Base-by-base conservation (phyloP, 2,797 vertebrate genomes). In the Myotis myotis region DNA sequence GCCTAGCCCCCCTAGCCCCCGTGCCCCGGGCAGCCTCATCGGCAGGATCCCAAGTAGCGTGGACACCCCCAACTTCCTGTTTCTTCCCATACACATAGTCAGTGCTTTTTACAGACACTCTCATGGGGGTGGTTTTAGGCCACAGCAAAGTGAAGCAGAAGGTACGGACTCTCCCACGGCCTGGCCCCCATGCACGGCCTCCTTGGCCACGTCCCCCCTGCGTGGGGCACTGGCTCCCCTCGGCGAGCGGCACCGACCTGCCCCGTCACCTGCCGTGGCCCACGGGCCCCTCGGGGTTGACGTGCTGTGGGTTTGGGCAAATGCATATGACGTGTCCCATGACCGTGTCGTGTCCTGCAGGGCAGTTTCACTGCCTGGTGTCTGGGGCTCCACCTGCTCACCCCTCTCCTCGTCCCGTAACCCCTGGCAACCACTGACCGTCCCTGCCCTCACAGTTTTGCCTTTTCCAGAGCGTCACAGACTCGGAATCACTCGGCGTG, bases 221-320 rank as follows among this genome's bases (percentile, higher is more conserved):
- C 53, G 3, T 22, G 53, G 19, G 2, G 53, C 53, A 2, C 53
- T 20, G 8, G 19, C 19, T 53, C 6, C 6, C 5, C 53, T 8
- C 20, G 1, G 47, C 12, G 53, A 55, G 53, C 20, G 7, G 53
- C 20, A 3, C 19, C 3, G 53, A 8, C 7, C 53, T 20, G 8
- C 4, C 5, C 49, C 10, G 12, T 13, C 25, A 2, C 57, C 25
- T 13, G 57, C 57, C 2, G 25, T 28, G 5, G 57, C 57, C 55
- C 57, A 12, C 23, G 12, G 57, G 17, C 0, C 17, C 0, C 72
- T 8, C 25, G 44, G n/a, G 10, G 11, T 0, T 2, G 33, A 2
- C 17, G 0, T 11, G 36, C 87, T 17, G 2, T 6, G 62, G 87
- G 62, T 13, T 22, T 25, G 36, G 44, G 17, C 82, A 28, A 13